Percentiles rank a stretch among this genome's conserved stretches.
Evolutionary conservation across 2,888 invertebrate genomes (phyloP).

Genomic region (Piscicola geometra): DNA sequence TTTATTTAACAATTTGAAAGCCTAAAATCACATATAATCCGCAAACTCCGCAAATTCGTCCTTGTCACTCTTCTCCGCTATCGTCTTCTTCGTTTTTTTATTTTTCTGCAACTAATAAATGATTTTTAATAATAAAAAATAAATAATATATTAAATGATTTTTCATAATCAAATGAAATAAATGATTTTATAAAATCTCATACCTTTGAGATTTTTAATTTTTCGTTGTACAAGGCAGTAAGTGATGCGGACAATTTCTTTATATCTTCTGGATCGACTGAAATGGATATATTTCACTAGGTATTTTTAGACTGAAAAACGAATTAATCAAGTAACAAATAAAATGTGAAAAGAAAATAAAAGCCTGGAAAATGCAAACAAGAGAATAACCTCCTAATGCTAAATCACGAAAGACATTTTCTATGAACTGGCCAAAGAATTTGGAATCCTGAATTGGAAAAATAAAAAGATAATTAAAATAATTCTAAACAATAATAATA

Average conservation of each 20-base stretch:
- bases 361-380: no score
- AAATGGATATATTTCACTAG: no score
- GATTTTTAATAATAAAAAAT: not conserved
- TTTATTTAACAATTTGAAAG: no score
- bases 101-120: not conserved
- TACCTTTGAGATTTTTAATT: constrained; percentile 76
- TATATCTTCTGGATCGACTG: constrained; percentile 74
- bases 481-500: not conserved
- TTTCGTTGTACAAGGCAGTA: constrained; percentile 80
- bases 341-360: no score
- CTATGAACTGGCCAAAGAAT: constrained; percentile 63
- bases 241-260: constrained; percentile 78
- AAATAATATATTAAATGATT: not conserved
- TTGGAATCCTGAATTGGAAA: constrained; percentile 50
- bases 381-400: constrained; percentile 52
- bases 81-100: constrained; percentile 2
- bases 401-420: constrained; percentile 63
- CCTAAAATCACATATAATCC: not conserved
- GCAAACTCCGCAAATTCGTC: constrained; percentile 9
- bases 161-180: no score
- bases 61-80: not conserved
- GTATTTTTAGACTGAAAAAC: no score
- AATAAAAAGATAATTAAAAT: constrained; percentile 22
- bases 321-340: not conserved
- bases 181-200: no score